Percentiles rank a stretch among this genome's conserved stretches.
These are phyloP conservation scores for Glareola pratincola DNA, from an alignment of 2,113 vertebrate species.

Conservation along the genomic window DNA sequence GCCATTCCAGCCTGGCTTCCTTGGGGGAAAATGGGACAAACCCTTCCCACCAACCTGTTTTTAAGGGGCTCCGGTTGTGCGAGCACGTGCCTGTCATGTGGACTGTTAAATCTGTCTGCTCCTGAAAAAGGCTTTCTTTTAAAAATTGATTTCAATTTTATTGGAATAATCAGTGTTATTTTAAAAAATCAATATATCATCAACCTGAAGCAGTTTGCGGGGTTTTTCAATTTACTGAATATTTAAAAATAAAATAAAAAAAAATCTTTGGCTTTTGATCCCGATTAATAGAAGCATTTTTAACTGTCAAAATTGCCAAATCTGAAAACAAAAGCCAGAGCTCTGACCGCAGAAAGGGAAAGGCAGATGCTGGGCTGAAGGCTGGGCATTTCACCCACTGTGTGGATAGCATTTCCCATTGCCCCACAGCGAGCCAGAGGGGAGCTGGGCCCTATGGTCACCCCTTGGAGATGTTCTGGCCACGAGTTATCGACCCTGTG, in stretches of 20 bases:
- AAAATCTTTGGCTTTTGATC: background rate
- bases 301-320: background rate
- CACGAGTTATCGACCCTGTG: accelerated
- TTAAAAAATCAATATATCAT: constrained; percentile 30
- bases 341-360: background rate
- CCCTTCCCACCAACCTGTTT: background rate
- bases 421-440: accelerated
- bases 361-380: background rate
- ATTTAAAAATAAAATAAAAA: background rate
- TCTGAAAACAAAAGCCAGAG: background rate
- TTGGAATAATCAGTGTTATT: constrained; percentile 46
- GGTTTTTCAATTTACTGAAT: background rate
- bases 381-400: background rate
- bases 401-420: background rate
- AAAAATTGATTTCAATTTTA: constrained; percentile 35
- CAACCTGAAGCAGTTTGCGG: background rate
- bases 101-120: background rate
- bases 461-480: background rate
- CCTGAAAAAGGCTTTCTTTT: background rate
- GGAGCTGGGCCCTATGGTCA: background rate
- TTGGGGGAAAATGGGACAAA: accelerated
- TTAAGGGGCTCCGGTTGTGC: accelerated
- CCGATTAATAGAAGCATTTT: background rate
- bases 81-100: accelerated
- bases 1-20: background rate